These are phyloP conservation scores for Zophobas atratus DNA, from an alignment of 1,140 invertebrate genomes.

Conservation along the genomic window DNA sequence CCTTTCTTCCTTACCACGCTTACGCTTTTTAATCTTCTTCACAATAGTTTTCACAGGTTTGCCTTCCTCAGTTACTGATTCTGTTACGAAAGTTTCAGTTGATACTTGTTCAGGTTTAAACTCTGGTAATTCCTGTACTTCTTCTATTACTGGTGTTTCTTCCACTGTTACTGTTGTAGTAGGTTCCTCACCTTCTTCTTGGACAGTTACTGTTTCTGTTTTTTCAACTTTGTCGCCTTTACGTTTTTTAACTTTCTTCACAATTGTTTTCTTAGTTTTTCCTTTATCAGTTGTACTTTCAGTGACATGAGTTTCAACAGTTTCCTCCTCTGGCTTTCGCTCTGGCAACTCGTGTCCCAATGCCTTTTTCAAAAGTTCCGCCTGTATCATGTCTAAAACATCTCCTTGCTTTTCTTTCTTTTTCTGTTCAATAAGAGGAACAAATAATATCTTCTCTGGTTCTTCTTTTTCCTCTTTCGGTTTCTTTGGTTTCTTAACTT, in stretches of 20 bases:
- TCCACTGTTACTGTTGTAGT: slow-evolving; percentile 66
- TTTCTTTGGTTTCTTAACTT: slow-evolving; percentile 58
- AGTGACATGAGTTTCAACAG: slow-evolving; percentile 58
- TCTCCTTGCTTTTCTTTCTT: slow-evolving; percentile 63
- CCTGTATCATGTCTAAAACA: slow-evolving; percentile 56
- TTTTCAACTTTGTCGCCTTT: slow-evolving; percentile 60
- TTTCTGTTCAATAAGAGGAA: slow-evolving; percentile 31
- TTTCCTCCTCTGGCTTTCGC: slow-evolving; percentile 57
- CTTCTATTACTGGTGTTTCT: slow-evolving; percentile 63
- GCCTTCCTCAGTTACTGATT: slow-evolving; percentile 58
- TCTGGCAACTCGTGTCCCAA: slow-evolving; percentile 63
- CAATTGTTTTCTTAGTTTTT: slow-evolving; percentile 63
- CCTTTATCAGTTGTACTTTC: slow-evolving; percentile 61
- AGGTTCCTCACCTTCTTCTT: slow-evolving; percentile 68
- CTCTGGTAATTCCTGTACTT: slow-evolving; percentile 62
- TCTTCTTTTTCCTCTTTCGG: slow-evolving; percentile 66
- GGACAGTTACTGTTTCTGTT: slow-evolving; percentile 62
- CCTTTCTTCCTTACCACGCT: slow-evolving; percentile 60
- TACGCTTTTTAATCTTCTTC: slow-evolving; percentile 63
- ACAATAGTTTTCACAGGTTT: slow-evolving; percentile 59
- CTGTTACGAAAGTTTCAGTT: slow-evolving; percentile 56
- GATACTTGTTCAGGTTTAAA: slow-evolving; percentile 56
- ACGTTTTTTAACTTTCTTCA: slow-evolving; percentile 66
- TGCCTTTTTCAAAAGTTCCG: slow-evolving; percentile 35
- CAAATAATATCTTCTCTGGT: slow-evolving; percentile 60